These are phyloP conservation scores for Barypeithes pellucidus DNA, from an alignment of 2,888 invertebrate species.

Conservation along the genomic window DNA sequence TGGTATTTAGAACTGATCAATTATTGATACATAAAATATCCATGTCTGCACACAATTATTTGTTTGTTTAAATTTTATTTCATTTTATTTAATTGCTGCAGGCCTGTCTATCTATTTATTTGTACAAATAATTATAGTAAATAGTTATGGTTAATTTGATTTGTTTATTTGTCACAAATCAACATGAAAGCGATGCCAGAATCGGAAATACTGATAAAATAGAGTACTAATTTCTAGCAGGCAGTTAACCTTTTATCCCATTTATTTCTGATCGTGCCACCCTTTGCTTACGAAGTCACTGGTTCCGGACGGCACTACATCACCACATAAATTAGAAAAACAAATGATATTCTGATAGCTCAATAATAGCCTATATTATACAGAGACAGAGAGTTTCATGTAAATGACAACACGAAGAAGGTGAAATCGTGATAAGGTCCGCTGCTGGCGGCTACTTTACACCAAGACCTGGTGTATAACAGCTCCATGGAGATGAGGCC, in stretches of 20 bases:
- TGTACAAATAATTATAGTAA: neutral
- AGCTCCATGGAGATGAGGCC: constrained; percentile 1
- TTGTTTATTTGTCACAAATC: neutral
- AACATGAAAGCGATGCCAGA: too few species aligned
- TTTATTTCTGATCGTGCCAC: neutral
- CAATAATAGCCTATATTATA: constrained; percentile 58
- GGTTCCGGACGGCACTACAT: neutral
- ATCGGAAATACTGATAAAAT: too few species aligned
- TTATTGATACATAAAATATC: constrained; percentile 34
- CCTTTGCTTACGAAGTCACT: neutral
- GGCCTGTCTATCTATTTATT: neutral
- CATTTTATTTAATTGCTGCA: neutral
- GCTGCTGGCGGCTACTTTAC: constrained; percentile 46
- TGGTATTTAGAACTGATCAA: constrained; percentile 41
- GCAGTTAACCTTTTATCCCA: too few species aligned
- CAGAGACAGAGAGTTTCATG: constrained; percentile 57
- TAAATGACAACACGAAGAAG: constrained; percentile 60
- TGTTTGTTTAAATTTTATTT: constrained; percentile 36
- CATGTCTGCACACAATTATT: constrained; percentile 16
- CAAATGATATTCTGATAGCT: constrained; percentile 59
- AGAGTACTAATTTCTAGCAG: neutral
- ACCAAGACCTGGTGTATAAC: constrained; percentile 26
- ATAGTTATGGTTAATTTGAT: neutral
- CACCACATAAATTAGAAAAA: constrained; percentile 53
- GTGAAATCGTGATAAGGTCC: constrained; percentile 60